Evolutionary conservation across 2,113 vertebrate species (phyloP).

Genomic region (Osmerus mordax): DNA sequence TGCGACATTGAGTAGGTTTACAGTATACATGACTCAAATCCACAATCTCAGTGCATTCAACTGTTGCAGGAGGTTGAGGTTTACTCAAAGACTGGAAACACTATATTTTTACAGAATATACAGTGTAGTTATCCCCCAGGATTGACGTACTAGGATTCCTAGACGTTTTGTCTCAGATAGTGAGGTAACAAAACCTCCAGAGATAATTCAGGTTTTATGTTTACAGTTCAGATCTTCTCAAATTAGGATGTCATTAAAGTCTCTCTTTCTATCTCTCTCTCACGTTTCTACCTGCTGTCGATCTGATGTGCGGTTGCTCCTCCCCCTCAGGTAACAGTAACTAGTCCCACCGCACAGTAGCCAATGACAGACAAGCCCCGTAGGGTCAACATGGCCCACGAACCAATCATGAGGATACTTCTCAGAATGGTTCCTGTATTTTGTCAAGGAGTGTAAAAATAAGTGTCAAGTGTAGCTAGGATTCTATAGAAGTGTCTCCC

Average conservation of each 20-base stretch:
- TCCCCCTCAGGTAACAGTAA: constrained; percentile 49
- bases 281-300: constrained; percentile 32
- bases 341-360: constrained; percentile 20
- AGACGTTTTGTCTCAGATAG: no score
- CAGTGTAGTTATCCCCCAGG: no score
- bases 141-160: no score
- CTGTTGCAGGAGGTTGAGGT: no score
- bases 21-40: no score
- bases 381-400: constrained; percentile 40
- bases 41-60: no score
- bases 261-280: constrained; percentile 12
- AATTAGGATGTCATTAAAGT: neutral
- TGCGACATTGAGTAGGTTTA: no score
- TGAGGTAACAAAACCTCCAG: neutral
- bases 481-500: no score
- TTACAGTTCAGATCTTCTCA: neutral
- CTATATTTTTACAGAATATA: no score
- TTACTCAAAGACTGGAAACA: no score
- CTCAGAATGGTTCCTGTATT: constrained; percentile 37
- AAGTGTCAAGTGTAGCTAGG: no score
- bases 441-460: constrained; percentile 22
- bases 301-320: constrained; percentile 24
- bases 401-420: constrained; percentile 50
- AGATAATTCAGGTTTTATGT: constrained; percentile 17
- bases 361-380: constrained; percentile 29